phyloP scores from a whole-genome alignment of 64 coral and sea anemone species.

The Dendronephthya gigantea region DNA sequence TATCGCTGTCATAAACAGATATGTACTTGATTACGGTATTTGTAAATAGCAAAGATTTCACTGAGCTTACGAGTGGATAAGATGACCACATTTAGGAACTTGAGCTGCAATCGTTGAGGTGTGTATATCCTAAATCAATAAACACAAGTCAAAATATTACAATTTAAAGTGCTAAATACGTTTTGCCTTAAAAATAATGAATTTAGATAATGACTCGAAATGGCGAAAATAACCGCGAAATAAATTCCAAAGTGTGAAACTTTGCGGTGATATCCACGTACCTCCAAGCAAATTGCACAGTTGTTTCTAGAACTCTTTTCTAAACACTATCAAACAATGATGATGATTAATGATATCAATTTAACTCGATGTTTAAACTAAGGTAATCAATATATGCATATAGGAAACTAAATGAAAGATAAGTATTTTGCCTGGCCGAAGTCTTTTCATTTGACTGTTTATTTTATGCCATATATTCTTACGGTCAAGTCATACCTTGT shows the following conservation, averaged over 20 bases:
- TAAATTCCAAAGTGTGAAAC: too few relatives aligned
- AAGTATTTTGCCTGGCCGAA: too few relatives aligned
- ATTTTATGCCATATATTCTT: too few relatives aligned
- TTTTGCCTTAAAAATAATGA: too few relatives aligned
- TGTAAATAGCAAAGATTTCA: neutral
- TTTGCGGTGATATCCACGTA: too few relatives aligned
- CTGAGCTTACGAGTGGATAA: neutral
- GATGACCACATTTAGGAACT: conserved; percentile 12
- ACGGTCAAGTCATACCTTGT: conserved; percentile 40
- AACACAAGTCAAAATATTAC: neutral
- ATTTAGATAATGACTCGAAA: too few relatives aligned
- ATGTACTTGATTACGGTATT: neutral
- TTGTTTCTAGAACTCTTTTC: neutral
- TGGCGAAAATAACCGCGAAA: too few relatives aligned
- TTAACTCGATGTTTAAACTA: neutral
- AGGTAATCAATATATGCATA: too few relatives aligned
- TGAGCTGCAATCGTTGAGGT: conserved; percentile 3
- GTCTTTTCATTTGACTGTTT: too few relatives aligned
- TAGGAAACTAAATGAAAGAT: too few relatives aligned
- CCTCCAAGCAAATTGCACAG: conserved; percentile 22
- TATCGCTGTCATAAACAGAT: too few relatives aligned
- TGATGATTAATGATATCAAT: neutral
- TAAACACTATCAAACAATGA: neutral
- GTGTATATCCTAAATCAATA: neutral
- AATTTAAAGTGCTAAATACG: neutral